Evolutionary conservation across 1,140 invertebrate genomes (phyloP).

Genomic region (Tribolium castaneum): DNA sequence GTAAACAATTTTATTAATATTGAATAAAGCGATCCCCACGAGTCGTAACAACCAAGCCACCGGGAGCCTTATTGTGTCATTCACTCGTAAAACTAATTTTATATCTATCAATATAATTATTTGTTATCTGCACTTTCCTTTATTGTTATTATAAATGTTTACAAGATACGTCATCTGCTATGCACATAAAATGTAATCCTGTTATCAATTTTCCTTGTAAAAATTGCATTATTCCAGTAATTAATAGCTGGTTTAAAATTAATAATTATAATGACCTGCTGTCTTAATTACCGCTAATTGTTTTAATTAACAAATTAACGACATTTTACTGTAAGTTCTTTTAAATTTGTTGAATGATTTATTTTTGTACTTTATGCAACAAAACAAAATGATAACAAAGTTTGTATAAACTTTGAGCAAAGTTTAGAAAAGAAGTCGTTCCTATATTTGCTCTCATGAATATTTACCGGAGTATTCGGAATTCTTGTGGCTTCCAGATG

Average conservation of each 20-base stretch:
- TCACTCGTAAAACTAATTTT: neutral
- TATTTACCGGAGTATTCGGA: neutral
- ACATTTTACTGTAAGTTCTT: neutral
- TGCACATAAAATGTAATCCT: neutral
- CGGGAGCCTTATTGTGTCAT: neutral
- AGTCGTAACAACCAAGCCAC: neutral
- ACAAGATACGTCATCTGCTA: neutral
- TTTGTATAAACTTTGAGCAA: neutral
- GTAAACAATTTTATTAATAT: constrained; percentile 1
- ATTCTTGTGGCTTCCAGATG: neutral
- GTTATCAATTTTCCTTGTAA: neutral
- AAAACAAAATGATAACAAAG: neutral
- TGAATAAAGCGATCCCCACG: neutral
- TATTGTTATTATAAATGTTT: neutral
- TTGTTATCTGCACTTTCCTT: neutral
- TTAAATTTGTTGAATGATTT: neutral
- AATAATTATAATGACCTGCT: neutral
- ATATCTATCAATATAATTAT: neutral
- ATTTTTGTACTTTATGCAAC: neutral
- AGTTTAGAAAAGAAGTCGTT: neutral
- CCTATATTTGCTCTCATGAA: constrained; percentile 13
- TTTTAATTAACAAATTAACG: neutral
- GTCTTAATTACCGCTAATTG: neutral
- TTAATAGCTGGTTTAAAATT: neutral
- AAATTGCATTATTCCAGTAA: neutral